A percentile compares a stretch with the other conserved stretches of the same genome.
These are phyloP conservation scores for Ophiothrix spiculata DNA, from an alignment of 35 echinoderm and acorn worm species.

Conservation along the genomic window DNA sequence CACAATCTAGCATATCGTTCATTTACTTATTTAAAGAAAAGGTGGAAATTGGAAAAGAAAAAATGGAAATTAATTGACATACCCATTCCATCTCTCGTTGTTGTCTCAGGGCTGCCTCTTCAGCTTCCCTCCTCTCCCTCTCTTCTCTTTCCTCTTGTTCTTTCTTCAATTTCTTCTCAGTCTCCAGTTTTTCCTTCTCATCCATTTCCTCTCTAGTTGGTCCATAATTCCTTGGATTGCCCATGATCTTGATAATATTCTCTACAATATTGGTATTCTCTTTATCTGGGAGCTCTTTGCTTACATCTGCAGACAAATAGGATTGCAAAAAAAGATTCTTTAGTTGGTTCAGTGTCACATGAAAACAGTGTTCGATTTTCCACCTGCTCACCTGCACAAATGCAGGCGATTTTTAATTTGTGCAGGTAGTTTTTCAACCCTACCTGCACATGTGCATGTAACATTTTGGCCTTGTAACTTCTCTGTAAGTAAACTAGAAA, in stretches of 20 bases:
- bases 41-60: not conserved
- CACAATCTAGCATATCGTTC: not conserved
- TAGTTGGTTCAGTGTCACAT: too few species aligned
- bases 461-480: too few species aligned
- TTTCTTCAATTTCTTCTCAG: constrained; percentile 92
- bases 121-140: constrained; percentile 75
- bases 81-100: constrained; percentile 91
- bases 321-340: too few species aligned
- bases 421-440: too few species aligned
- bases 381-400: too few species aligned
- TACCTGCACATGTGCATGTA: too few species aligned
- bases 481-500: too few species aligned
- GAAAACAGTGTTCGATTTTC: too few species aligned
- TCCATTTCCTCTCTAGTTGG: constrained; percentile 88
- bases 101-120: constrained; percentile 62
- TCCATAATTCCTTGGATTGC: constrained; percentile 89
- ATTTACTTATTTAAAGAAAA: not conserved
- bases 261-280: constrained; percentile 73
- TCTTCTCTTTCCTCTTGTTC: constrained; percentile 89
- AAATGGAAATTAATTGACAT: not conserved
- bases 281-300: constrained; percentile 66
- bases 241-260: constrained; percentile 89
- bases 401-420: too few species aligned
- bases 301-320: constrained; percentile 80
- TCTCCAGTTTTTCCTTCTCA: constrained; percentile 70